These are phyloP conservation scores for Pyrgus malvae DNA, from an alignment of 2,888 invertebrate genomes.

Conservation along the genomic window DNA sequence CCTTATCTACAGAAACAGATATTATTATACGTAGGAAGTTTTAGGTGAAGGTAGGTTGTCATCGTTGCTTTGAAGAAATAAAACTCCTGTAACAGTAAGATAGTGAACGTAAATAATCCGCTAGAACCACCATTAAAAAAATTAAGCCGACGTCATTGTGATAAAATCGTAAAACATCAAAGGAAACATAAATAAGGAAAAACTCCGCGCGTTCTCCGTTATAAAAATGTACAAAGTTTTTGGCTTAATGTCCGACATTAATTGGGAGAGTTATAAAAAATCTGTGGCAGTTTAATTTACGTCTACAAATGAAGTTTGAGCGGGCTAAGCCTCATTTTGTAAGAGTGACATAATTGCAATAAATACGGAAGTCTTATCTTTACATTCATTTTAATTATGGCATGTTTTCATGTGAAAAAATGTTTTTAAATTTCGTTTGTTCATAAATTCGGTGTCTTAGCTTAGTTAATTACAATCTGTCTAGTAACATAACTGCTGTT, in stretches of 20 bases:
- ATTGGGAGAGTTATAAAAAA: slow-evolving; percentile 21
- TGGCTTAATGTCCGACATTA: slow-evolving; percentile 5
- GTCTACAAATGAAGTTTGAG: not conserved
- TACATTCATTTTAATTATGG: not conserved
- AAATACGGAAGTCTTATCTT: not conserved
- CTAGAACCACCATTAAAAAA: not conserved
- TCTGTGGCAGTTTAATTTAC: slow-evolving; percentile 24
- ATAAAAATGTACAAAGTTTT: slow-evolving; percentile 8
- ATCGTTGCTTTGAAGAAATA: too few relatives aligned
- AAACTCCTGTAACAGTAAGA: not conserved
- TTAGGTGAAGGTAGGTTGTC: too few relatives aligned
- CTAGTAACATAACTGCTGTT: too few relatives aligned
- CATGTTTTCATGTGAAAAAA: too few relatives aligned
- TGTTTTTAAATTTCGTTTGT: too few relatives aligned
- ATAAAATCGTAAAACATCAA: slow-evolving; percentile 1
- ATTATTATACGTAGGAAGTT: not conserved
- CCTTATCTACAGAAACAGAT: not conserved
- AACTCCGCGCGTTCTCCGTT: not conserved
- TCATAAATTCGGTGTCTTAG: too few relatives aligned
- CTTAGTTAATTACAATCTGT: too few relatives aligned
- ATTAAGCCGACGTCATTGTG: not conserved
- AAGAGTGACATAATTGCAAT: not conserved
- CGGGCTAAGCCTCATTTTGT: not conserved
- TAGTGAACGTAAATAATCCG: not conserved
- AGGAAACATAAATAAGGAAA: not conserved